Conservation (phyloP, 2,888 invertebrate species). For the Asteroscopus sphinx region DNA sequence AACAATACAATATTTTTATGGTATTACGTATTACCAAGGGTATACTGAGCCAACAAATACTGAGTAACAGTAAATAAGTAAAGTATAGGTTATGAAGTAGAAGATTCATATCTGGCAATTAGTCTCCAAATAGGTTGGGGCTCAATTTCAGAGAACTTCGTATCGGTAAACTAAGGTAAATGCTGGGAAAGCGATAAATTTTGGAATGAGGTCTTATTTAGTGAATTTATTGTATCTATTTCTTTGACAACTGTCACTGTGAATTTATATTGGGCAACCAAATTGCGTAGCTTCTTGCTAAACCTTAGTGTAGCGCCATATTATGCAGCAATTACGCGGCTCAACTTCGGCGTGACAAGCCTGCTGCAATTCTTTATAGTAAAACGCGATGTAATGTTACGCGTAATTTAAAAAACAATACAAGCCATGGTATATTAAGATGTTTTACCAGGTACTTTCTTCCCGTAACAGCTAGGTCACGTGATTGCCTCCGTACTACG, state of each 20-base stretch:
- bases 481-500: too few relatives aligned
- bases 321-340: too few relatives aligned
- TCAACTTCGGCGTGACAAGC: too few relatives aligned
- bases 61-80: slow-evolving; percentile 11
- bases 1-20: slow-evolving; percentile 46
- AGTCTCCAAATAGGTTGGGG: slow-evolving; percentile 24
- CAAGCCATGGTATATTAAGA: too few relatives aligned
- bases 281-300: slow-evolving; percentile 21
- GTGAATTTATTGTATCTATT: slow-evolving; percentile 34
- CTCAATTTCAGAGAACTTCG: slow-evolving; percentile 24
- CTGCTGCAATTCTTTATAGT: too few relatives aligned
- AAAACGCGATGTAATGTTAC: too few relatives aligned
- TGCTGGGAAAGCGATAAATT: slow-evolving; percentile 39
- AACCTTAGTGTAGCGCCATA: not conserved
- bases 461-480: too few relatives aligned
- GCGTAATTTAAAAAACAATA: too few relatives aligned
- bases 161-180: slow-evolving; percentile 46
- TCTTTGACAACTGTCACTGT: slow-evolving; percentile 29
- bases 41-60: slow-evolving; percentile 12
- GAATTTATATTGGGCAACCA: not conserved
- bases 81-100: slow-evolving; percentile 8
- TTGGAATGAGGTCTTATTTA: slow-evolving; percentile 36
- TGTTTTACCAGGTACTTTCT: too few relatives aligned
- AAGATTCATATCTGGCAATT: slow-evolving; percentile 27
- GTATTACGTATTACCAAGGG: slow-evolving; percentile 25